Conservation (phyloP, 1,140 invertebrate species). For the Atta texana region DNA sequence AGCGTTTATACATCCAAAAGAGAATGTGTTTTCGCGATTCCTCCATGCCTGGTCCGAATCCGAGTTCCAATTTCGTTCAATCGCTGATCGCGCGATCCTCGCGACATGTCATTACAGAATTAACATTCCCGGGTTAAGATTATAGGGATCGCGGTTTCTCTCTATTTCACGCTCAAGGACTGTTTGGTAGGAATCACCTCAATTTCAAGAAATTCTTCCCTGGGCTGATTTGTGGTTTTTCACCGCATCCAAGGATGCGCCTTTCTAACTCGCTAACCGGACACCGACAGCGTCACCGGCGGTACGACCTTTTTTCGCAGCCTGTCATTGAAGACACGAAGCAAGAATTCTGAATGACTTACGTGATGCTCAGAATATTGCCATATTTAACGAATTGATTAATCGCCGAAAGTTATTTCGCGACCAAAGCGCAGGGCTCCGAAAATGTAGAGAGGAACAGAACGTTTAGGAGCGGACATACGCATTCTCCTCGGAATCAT, state of each 20-base stretch:
- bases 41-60: neutral
- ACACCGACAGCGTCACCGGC: conserved; percentile 2
- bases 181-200: conserved; percentile 56
- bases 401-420: conserved; percentile 54
- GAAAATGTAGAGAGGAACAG: conserved; percentile 18
- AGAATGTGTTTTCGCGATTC: conserved; percentile 13
- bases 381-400: conserved; percentile 66
- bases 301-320: conserved; percentile 31
- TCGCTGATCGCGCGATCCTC: neutral
- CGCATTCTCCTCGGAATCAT: conserved; percentile 60
- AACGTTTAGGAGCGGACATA: conserved; percentile 46
- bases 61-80: too few species aligned
- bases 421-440: conserved; percentile 26
- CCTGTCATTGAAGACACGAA: conserved; percentile 41
- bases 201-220: conserved; percentile 71
- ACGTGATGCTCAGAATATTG: conserved; percentile 50
- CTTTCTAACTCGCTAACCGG: conserved; percentile 64
- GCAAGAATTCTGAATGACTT: conserved; percentile 41
- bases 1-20: neutral
- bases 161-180: conserved; percentile 70
- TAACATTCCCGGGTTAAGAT: conserved; percentile 69
- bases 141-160: conserved; percentile 71
- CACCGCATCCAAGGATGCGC: conserved; percentile 70
- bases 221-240: conserved; percentile 71
- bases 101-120: conserved; percentile 33